Evolutionary conservation across 2,888 invertebrate genomes (phyloP).

Genomic region (Polyploca ridens): DNA sequence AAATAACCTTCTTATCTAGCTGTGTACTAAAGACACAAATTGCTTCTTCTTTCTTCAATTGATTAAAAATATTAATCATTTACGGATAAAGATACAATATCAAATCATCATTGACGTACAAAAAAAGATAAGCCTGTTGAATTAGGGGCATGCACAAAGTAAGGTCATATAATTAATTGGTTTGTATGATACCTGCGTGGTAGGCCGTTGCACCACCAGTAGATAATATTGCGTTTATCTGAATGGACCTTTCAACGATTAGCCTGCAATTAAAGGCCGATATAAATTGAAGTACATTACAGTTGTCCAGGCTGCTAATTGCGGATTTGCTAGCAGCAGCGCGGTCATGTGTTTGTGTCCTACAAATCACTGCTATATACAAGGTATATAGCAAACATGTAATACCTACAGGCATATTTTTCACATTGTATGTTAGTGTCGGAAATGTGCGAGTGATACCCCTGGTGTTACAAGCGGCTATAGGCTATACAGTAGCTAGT

Average conservation of each 20-base stretch:
- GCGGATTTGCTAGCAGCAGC: neutral
- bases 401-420: too few relatives aligned
- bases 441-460: too few relatives aligned
- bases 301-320: neutral
- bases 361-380: neutral
- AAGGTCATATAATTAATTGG: neutral
- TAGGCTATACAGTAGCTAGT: too few relatives aligned
- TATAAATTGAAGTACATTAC: neutral
- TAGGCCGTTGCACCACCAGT: neutral
- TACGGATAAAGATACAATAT: neutral
- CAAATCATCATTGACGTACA: neutral
- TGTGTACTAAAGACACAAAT: neutral
- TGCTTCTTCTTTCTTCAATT: neutral
- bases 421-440: too few relatives aligned
- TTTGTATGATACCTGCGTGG: too few relatives aligned
- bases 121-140: neutral
- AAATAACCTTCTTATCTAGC: neutral
- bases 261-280: neutral
- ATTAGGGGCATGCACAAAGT: neutral
- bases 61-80: neutral
- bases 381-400: too few relatives aligned
- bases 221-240: neutral
- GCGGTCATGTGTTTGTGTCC: neutral
- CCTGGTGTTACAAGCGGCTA: too few relatives aligned
- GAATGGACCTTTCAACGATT: neutral